Evolutionary conservation across 2,888 invertebrate species (phyloP).

Genomic region (Patella ulyssiponensis): DNA sequence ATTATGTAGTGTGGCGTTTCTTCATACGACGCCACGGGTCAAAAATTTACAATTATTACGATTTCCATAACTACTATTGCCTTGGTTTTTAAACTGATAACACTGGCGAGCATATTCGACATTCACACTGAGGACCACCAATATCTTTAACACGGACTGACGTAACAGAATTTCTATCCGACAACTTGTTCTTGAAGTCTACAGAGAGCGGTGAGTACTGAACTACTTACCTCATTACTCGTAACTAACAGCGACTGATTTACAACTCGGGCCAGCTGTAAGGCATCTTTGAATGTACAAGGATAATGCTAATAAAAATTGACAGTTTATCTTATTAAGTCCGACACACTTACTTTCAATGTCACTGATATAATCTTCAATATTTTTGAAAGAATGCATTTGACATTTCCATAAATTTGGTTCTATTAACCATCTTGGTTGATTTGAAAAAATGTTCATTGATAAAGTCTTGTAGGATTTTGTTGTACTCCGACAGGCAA

Average conservation of each 20-base stretch:
- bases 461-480: too few relatives aligned
- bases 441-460: too few relatives aligned
- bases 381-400: not conserved
- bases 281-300: not conserved
- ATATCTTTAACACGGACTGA: too few relatives aligned
- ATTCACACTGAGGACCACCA: not conserved
- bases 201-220: too few relatives aligned
- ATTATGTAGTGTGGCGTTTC: too few relatives aligned
- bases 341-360: not conserved
- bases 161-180: not conserved
- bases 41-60: not conserved
- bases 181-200: not conserved
- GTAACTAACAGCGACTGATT: not conserved
- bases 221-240: not conserved
- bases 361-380: constrained; percentile 8
- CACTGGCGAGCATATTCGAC: not conserved
- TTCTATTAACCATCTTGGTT: too few relatives aligned
- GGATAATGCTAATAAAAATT: not conserved
- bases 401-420: too few relatives aligned
- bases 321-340: not conserved
- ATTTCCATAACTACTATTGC: not conserved
- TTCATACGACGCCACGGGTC: too few relatives aligned
- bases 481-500: not conserved
- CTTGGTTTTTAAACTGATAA: not conserved
- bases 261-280: not conserved